Base-by-base conservation (phyloP, 1,140 invertebrate species). In the Capitella teleta region DNA sequence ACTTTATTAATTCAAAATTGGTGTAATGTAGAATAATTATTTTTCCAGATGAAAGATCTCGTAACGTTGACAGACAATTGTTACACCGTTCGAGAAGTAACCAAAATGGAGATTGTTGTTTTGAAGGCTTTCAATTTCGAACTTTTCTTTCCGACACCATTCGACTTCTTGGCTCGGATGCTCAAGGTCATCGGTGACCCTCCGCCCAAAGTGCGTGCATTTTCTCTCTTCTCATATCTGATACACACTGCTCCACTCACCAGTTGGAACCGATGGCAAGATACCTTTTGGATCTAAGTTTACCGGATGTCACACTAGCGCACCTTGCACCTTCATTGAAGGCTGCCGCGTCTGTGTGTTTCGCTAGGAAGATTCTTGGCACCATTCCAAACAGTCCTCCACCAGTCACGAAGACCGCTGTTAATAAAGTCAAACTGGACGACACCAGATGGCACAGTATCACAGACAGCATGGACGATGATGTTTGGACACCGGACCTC, bases 61-160 rank as follows among this genome's bases (percentile, higher is more conserved):
- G 58, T 60, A 38, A 47, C 58, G 12, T 55, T 68, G 49, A 68
- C 66, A 1, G 63, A 64, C 45, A 54, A 61, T 47, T 57, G 61
- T 1, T 68, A 64, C 49, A 50, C 37, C 8, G 50, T 51, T 10
- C 19, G 54, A 2, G 57, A 67, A 36, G 61, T 68, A 0, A 23
- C 66, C 3, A 48, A 51, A 10, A 60, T 64, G 59, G 66, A 68
- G 47, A 42, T 49, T 2, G 24, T 23, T 8, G 50, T 68, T 6
- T 52, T 68, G 48, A 55, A 54, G 12, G 51, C 42, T n/a, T 47
- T 68, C 2, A 51, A 59, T 16, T 67, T 66, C 50, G 55, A 62
- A 37, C 51, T 67, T 16, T 57, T 54, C 23, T 47, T 63, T 8
- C 56, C 58, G 25, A 53, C 53, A 12, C 58, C 63, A 14, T 47